Conservation (phyloP, 2,888 invertebrate species). For the Nysson spinosus region DNA sequence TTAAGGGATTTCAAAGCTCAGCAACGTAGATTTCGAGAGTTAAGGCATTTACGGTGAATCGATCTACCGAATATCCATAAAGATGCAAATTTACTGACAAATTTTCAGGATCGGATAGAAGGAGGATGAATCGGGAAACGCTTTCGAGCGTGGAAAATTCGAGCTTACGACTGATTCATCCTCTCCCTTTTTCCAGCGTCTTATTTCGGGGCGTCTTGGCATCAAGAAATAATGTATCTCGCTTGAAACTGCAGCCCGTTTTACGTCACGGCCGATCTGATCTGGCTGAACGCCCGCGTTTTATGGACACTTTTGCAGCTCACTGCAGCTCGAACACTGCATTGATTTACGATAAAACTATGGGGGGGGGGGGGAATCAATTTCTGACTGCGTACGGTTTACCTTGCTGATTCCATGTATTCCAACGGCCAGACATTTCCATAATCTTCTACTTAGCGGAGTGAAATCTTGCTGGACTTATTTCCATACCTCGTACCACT, state of each 20-base stretch:
- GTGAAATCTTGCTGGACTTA: no score
- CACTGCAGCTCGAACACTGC: constrained; percentile 25
- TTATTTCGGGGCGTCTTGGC: constrained; percentile 35
- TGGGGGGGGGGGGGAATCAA: constrained; percentile 36
- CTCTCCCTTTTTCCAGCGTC: constrained; percentile 4
- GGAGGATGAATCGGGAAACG: constrained; percentile 21
- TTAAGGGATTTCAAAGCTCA: no score
- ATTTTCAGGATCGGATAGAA: constrained; percentile 7
- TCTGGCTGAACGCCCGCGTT: constrained; percentile 51
- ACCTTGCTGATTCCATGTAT: background rate
- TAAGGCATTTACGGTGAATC: background rate
- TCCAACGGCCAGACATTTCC: background rate
- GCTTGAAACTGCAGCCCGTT: constrained; percentile 36
- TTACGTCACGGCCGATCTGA: constrained; percentile 42
- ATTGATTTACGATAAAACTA: constrained; percentile 45
- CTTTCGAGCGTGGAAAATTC: constrained; percentile 22
- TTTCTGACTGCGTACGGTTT: constrained; percentile 14
- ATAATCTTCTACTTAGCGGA: background rate
- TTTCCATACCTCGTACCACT: no score
- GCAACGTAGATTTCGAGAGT: background rate
- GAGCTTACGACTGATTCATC: constrained; percentile 32
- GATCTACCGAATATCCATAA: constrained; percentile 7
- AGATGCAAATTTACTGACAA: constrained; percentile 29
- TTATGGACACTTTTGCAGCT: constrained; percentile 47
- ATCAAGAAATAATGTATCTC: constrained; percentile 45